These are phyloP conservation scores for Caretta caretta DNA, from an alignment of 2,113 vertebrate genomes.

Conservation along the genomic window DNA sequence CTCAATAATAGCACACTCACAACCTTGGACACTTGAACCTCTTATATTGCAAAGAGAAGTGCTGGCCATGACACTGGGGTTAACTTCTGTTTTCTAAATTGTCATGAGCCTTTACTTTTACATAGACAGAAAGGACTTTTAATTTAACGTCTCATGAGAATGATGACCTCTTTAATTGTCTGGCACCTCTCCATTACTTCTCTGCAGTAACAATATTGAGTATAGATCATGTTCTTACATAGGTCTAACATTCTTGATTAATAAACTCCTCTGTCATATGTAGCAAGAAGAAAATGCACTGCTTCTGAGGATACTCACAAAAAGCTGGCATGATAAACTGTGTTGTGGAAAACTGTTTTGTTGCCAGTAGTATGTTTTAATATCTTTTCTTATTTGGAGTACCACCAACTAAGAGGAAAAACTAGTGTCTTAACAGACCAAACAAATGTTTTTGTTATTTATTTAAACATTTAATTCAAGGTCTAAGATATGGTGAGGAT, in stretches of 20 bases:
- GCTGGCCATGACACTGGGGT: not conserved
- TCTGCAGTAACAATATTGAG: accelerated
- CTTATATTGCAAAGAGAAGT: not conserved
- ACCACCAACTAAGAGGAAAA: conserved; percentile 49
- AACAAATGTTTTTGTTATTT: conserved; percentile 44
- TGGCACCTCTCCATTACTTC: not conserved
- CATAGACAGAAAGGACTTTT: not conserved
- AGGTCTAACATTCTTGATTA: conserved; percentile 36
- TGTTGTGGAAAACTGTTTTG: not conserved
- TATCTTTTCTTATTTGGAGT: conserved; percentile 66
- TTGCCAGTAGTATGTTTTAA: conserved; percentile 20
- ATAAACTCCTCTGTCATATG: conserved; percentile 21
- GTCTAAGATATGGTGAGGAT: not conserved
- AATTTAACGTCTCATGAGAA: not conserved
- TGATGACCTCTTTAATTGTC: not conserved
- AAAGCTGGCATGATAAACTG: conserved; percentile 26
- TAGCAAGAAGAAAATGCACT: conserved; percentile 2
- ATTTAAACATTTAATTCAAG: not conserved
- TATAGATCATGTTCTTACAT: conserved; percentile 30
- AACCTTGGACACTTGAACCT: not conserved
- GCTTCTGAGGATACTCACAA: conserved; percentile 49
- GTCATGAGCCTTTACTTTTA: not conserved
- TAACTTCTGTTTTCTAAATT: not conserved
- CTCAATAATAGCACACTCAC: not conserved
- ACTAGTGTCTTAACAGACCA: conserved; percentile 24